Percentiles rank a stretch among this genome's conserved stretches.
These are phyloP conservation scores for Trematocara stigmaticum DNA, from an alignment of 2,113 vertebrate genomes.

Conservation along the genomic window DNA sequence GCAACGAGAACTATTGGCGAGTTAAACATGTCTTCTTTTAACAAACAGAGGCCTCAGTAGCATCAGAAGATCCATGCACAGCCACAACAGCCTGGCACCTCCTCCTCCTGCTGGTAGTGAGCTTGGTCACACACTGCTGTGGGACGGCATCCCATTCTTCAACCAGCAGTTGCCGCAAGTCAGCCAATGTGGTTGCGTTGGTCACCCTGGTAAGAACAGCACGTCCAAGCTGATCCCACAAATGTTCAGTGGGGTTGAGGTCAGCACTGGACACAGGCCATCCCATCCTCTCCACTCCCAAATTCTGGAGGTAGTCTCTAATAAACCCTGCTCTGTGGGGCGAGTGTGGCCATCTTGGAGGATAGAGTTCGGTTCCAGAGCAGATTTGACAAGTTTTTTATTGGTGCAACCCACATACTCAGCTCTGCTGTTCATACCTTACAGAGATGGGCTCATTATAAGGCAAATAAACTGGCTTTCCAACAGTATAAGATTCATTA, in stretches of 20 bases:
- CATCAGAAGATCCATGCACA: not conserved
- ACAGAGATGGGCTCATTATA: not conserved
- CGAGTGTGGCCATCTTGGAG: not conserved
- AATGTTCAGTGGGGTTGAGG: not conserved
- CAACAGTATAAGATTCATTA: not conserved
- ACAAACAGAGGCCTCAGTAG: not conserved
- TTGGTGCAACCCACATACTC: not conserved
- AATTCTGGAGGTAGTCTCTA: not conserved
- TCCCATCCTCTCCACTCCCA: not conserved
- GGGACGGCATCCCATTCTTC: not conserved
- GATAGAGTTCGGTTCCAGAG: not conserved
- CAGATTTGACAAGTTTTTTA: not conserved
- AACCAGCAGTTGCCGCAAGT: not conserved
- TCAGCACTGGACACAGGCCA: not conserved
- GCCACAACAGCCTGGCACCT: not conserved
- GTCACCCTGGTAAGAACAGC: not conserved
- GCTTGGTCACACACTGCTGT: not conserved
- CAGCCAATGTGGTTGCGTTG: not conserved
- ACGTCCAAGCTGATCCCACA: not conserved
- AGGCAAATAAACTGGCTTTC: not conserved
- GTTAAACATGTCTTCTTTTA: not conserved
- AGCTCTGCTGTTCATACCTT: not conserved
- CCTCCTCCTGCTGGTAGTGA: not conserved
- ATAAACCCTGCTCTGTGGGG: not conserved
- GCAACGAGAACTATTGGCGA: not conserved